Evolutionary conservation across 2,797 vertebrate species (phyloP).

Genomic region (Rhinophrynus dorsalis): DNA sequence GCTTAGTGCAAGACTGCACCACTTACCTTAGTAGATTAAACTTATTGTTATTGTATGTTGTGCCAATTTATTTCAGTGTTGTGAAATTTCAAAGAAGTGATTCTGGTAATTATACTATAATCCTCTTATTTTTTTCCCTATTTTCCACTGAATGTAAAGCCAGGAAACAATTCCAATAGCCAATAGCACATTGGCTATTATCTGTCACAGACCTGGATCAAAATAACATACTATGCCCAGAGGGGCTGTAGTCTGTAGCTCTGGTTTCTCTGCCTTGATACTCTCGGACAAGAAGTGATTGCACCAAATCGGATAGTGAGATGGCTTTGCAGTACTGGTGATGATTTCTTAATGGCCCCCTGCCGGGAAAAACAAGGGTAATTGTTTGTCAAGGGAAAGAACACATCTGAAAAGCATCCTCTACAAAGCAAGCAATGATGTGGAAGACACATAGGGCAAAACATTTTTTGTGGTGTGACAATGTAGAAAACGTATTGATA

Average conservation of each 20-base stretch:
- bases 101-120: conserved; percentile 45
- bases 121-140: conserved; percentile 31
- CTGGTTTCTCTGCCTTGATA: conserved; percentile 63
- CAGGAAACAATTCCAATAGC: conserved; percentile 53
- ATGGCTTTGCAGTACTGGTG: conserved; percentile 73
- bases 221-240: conserved; percentile 70
- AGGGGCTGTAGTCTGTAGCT: conserved; percentile 62
- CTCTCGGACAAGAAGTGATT: conserved; percentile 68
- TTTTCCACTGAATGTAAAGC: conserved; percentile 54
- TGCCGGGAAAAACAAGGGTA: conserved; percentile 65
- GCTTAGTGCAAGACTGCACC: too few species aligned
- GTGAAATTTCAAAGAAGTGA: conserved; percentile 15
- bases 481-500: background rate
- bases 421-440: conserved; percentile 64
- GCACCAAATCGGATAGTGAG: conserved; percentile 72
- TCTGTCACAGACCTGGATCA: conserved; percentile 62
- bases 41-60: conserved; percentile 1
- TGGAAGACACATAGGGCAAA: conserved; percentile 60
- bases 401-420: conserved; percentile 66
- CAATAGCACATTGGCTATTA: conserved; percentile 60
- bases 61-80: conserved; percentile 9
- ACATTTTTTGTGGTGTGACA: conserved; percentile 19
- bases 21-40: too few species aligned
- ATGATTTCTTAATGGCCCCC: conserved; percentile 73
- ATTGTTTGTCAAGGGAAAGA: conserved; percentile 71